These are phyloP conservation scores for Drosophila varians DNA, from an alignment of 1,140 invertebrate species.

Conservation along the genomic window DNA sequence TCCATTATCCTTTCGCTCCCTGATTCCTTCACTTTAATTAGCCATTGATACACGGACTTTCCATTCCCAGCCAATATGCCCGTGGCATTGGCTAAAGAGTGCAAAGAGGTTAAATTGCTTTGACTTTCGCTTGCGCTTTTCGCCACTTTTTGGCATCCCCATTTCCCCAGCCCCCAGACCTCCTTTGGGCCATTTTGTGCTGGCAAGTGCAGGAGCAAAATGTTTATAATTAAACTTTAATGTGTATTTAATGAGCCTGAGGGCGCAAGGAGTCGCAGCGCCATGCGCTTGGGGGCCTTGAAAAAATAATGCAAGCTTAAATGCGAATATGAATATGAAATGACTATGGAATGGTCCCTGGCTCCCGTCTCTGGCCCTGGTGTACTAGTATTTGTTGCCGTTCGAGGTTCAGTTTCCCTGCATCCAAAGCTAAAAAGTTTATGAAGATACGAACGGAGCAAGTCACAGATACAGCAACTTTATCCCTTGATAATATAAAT, in stretches of 20 bases:
- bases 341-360: too few species aligned
- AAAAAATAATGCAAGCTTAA: slow-evolving; percentile 60
- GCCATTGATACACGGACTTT: not conserved
- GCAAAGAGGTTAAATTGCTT: slow-evolving; percentile 67
- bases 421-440: slow-evolving; percentile 57
- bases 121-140: slow-evolving; percentile 77
- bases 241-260: slow-evolving; percentile 77
- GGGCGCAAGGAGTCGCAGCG: slow-evolving; percentile 4
- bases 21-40: not conserved
- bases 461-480: slow-evolving; percentile 30
- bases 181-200: slow-evolving; percentile 55
- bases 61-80: slow-evolving; percentile 24
- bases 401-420: slow-evolving; percentile 10
- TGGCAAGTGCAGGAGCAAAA: slow-evolving; percentile 78
- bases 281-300: slow-evolving; percentile 28
- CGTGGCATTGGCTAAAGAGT: slow-evolving; percentile 8
- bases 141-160: slow-evolving; percentile 53
- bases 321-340: slow-evolving; percentile 74
- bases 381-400: too few species aligned
- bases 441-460: not conserved
- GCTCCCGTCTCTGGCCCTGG: too few species aligned
- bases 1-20: too few species aligned
- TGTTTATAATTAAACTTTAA: slow-evolving; percentile 82
- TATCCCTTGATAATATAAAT: slow-evolving; percentile 79
- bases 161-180: not conserved